Percentiles rank a stretch among this genome's conserved stretches.
phyloP scores from a whole-genome alignment of 2,797 vertebrate genomes.

The Eutrigla gurnardus region DNA sequence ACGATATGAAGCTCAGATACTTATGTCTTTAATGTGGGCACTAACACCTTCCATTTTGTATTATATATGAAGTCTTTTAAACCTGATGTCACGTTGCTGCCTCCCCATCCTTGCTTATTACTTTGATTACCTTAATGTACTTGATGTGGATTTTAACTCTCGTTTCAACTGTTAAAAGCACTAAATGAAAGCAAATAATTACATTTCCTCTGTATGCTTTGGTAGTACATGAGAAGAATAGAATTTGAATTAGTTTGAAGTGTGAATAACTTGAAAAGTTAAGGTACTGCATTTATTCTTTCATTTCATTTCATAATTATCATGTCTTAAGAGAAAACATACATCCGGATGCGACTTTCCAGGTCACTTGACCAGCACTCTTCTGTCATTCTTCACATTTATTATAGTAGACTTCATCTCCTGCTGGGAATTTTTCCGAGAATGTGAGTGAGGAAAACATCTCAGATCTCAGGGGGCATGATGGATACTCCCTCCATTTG shows the following conservation, averaged over 20 bases:
- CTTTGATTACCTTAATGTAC: background rate
- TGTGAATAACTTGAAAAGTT: background rate
- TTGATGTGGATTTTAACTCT: slow-evolving; percentile 9
- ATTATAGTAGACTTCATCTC: slow-evolving; percentile 49
- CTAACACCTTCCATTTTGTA: background rate
- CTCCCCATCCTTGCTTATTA: background rate
- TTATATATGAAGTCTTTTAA: background rate
- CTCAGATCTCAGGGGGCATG: slow-evolving; percentile 16
- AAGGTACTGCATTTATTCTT: background rate
- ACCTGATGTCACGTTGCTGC: background rate
- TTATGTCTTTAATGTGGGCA: background rate
- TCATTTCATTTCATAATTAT: slow-evolving; percentile 26
- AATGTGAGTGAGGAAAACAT: slow-evolving; percentile 34
- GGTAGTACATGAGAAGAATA: background rate
- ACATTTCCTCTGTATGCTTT: background rate
- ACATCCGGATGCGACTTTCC: slow-evolving; percentile 50
- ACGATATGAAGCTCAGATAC: background rate
- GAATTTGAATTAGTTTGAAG: no score
- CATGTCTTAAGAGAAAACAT: slow-evolving; percentile 22
- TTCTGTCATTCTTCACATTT: slow-evolving; percentile 46
- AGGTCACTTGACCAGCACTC: slow-evolving; percentile 58
- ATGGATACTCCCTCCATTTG: slow-evolving; percentile 35
- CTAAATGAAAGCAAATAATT: background rate
- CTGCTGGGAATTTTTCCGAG: slow-evolving; percentile 34
- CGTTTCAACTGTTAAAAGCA: background rate